phyloP scores from a whole-genome alignment of 2,797 vertebrate genomes.

The Sebastolobus altivelis region DNA sequence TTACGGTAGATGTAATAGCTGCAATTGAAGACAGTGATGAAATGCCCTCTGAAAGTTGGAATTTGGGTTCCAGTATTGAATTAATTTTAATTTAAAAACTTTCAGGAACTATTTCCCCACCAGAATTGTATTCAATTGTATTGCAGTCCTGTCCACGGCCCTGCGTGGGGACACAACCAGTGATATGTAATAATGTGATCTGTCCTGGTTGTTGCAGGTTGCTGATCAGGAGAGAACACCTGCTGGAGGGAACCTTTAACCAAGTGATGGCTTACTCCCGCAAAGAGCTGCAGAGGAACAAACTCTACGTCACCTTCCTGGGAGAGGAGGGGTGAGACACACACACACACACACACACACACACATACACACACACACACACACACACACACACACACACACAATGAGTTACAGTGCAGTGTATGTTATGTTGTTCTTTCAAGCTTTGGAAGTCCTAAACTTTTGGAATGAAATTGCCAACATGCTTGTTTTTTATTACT shows the following conservation, averaged over 20 bases:
- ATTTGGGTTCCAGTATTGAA: neutral
- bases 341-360: neutral
- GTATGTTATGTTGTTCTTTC: neutral
- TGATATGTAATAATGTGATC: neutral
- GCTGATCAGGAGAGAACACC: slow-evolving; percentile 93
- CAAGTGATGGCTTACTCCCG: slow-evolving; percentile 98
- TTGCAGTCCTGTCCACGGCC: no score
- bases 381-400: neutral
- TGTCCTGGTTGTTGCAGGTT: slow-evolving; percentile 80
- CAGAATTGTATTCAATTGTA: neutral
- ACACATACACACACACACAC: neutral
- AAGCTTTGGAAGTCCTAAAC: neutral
- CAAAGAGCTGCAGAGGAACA: slow-evolving; percentile 98
- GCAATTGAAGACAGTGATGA: no score
- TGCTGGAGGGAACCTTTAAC: slow-evolving; percentile 97
- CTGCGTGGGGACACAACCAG: no score
- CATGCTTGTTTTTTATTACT: neutral
- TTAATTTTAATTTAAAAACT: neutral
- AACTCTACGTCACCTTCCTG: slow-evolving; percentile 95
- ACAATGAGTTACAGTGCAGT: neutral
- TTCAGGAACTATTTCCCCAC: neutral
- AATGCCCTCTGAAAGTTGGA: neutral
- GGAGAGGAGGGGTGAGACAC: slow-evolving; percentile 94
- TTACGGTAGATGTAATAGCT: neutral
- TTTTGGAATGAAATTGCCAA: neutral